phyloP scores from a whole-genome alignment of 2,113 vertebrate genomes.

The Acanthochromis polyacanthus region DNA sequence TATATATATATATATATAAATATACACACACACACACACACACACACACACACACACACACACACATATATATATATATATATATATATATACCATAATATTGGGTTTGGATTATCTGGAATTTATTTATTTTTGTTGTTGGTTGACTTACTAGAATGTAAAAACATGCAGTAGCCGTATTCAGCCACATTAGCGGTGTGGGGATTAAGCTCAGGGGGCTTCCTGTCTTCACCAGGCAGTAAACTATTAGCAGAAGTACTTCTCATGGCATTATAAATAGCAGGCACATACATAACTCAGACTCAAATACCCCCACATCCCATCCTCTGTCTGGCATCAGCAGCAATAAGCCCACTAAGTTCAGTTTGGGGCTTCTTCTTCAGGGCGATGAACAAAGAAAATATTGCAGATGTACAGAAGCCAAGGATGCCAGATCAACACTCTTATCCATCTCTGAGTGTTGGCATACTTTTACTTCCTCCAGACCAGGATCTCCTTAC shows the following conservation, averaged over 20 bases:
- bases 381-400: slow-evolving; percentile 16
- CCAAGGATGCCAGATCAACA: background rate
- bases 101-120: background rate
- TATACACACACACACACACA: too few species aligned
- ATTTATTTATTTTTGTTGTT: background rate
- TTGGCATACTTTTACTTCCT: slow-evolving; percentile 44
- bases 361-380: slow-evolving; percentile 22
- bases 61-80: too few species aligned
- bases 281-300: slow-evolving; percentile 64
- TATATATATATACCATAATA: too few species aligned
- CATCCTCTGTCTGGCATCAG: slow-evolving; percentile 52
- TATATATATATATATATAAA: too few species aligned
- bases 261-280: slow-evolving; percentile 81
- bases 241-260: slow-evolving; percentile 72
- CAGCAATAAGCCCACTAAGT: slow-evolving; percentile 22
- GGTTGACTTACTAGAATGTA: background rate
- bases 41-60: too few species aligned
- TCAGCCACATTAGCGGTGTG: slow-evolving; percentile 33
- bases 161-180: slow-evolving; percentile 20
- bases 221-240: slow-evolving; percentile 64
- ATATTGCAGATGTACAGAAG: background rate
- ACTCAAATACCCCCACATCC: slow-evolving; percentile 68
- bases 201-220: slow-evolving; percentile 50
- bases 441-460: background rate
- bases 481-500: slow-evolving; percentile 43